phyloP scores from a whole-genome alignment of 2,113 vertebrate genomes.

The Colossoma macropomum region DNA sequence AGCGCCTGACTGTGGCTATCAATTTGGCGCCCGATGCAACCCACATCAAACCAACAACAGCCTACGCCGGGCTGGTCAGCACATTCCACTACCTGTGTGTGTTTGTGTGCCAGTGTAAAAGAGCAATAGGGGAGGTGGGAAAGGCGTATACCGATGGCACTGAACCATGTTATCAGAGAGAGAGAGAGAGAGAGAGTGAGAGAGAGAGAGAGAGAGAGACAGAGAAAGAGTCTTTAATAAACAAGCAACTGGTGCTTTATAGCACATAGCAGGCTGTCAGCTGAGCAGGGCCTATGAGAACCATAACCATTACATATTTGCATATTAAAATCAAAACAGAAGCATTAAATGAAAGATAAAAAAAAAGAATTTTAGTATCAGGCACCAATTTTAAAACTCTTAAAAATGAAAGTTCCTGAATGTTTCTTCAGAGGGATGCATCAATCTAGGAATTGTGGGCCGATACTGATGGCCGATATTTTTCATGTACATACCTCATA shows the following conservation, averaged over 20 bases:
- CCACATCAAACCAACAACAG: constrained; percentile 66
- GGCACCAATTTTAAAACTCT: too few species aligned
- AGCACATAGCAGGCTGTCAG: constrained; percentile 2
- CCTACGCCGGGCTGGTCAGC: constrained; percentile 71
- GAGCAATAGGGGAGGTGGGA: constrained; percentile 50
- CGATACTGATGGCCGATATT: too few species aligned
- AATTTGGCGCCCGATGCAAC: constrained; percentile 68
- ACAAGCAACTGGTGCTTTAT: constrained; percentile 35
- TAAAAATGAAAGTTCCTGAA: too few species aligned
- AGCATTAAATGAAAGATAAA: neutral
- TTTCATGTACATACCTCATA: too few species aligned
- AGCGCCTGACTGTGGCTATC: constrained; percentile 71
- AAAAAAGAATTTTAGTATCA: neutral
- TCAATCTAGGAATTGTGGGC: too few species aligned
- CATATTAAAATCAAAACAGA: neutral
- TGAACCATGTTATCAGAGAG: constrained; percentile 63
- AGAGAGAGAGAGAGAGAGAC: neutral
- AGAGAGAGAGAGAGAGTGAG: constrained; percentile 24
- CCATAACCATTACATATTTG: neutral
- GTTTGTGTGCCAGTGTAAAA: constrained; percentile 52
- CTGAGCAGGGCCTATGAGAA: neutral
- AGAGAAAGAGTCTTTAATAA: constrained; percentile 5
- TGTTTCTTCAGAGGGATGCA: too few species aligned
- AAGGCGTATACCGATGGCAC: constrained; percentile 64
- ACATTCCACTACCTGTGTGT: constrained; percentile 78